phyloP scores from a whole-genome alignment of 2,888 invertebrate genomes.

The Teleiodes luculella region DNA sequence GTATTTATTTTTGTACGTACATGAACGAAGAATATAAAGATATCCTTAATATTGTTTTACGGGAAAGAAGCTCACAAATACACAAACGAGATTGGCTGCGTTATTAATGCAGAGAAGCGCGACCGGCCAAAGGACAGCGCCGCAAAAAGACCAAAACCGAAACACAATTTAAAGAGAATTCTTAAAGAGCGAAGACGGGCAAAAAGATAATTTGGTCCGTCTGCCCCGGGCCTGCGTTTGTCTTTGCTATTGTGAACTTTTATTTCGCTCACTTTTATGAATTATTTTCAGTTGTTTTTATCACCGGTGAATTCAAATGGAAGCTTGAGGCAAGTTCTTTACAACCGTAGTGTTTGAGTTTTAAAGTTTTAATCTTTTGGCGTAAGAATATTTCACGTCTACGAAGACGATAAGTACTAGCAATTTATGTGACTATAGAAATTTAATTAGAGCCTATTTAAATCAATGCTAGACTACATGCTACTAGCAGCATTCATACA shows the following conservation, averaged over 20 bases:
- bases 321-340: constrained; percentile 43
- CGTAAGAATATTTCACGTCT: neutral
- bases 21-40: too few relatives aligned
- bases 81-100: constrained; percentile 40
- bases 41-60: too few relatives aligned
- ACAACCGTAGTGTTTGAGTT: constrained; percentile 12
- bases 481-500: neutral
- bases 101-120: constrained; percentile 63
- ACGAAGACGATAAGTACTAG: too few relatives aligned
- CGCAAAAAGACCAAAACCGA: constrained; percentile 67
- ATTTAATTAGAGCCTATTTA: too few relatives aligned
- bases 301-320: constrained; percentile 59
- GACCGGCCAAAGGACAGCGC: constrained; percentile 64
- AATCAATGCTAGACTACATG: too few relatives aligned
- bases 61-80: constrained; percentile 23
- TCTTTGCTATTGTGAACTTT: constrained; percentile 76
- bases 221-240: constrained; percentile 61
- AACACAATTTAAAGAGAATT: constrained; percentile 77
- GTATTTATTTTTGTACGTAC: too few relatives aligned
- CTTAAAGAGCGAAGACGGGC: constrained; percentile 70
- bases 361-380: constrained; percentile 21
- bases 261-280: constrained; percentile 71
- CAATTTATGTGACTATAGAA: neutral
- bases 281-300: constrained; percentile 74
- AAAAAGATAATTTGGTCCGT: constrained; percentile 70